These are phyloP conservation scores for Notechis scutatus DNA, from an alignment of 2,113 vertebrate genomes.

Conservation along the genomic window DNA sequence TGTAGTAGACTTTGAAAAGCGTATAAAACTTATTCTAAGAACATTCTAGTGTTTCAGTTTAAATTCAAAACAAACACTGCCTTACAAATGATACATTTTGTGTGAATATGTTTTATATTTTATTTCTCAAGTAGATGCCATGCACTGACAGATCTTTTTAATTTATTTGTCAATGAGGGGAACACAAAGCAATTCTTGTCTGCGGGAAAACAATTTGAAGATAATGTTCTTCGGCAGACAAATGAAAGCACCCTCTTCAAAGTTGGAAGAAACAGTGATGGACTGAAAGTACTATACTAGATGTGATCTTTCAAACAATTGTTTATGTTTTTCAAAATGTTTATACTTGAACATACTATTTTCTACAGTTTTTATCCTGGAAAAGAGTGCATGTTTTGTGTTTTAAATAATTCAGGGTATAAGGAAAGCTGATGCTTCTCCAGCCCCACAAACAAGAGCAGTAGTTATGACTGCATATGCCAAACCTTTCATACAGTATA, in stretches of 20 bases:
- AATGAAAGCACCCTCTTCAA: neutral
- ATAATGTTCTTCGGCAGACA: neutral
- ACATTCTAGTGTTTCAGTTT: neutral
- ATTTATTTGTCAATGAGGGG: neutral
- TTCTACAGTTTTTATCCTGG: neutral
- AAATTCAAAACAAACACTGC: neutral
- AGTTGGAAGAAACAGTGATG: neutral
- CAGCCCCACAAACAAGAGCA: neutral
- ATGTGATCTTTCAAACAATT: neutral
- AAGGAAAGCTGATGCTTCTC: neutral
- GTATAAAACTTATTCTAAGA: neutral
- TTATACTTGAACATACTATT: neutral
- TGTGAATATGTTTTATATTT: neutral
- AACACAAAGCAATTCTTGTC: conserved; percentile 6
- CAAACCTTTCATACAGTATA: neutral
- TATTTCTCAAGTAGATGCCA: neutral
- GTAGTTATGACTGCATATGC: neutral
- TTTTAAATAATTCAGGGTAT: neutral
- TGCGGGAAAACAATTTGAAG: conserved; percentile 2
- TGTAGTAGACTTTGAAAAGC: neutral
- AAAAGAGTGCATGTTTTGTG: neutral
- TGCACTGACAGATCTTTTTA: neutral
- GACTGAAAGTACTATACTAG: neutral
- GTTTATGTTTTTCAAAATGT: neutral
- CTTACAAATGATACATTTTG: neutral